phyloP scores from a whole-genome alignment of 2,113 vertebrate genomes.

The Aegypius monachus region DNA sequence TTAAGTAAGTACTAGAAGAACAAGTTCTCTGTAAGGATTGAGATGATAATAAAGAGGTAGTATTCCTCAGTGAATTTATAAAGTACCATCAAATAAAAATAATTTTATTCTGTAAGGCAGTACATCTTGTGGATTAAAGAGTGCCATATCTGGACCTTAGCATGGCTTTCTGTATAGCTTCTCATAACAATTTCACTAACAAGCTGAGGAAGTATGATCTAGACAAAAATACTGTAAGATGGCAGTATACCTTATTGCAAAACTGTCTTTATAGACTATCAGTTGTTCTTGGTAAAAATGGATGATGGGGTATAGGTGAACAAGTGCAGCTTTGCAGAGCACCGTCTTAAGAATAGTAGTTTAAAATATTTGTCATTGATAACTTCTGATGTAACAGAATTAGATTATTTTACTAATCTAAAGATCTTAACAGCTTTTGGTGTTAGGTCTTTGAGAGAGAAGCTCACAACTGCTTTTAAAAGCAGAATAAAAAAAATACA shows the following conservation, averaged over 20 bases:
- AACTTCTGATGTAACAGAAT: background rate
- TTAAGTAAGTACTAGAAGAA: background rate
- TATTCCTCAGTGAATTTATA: background rate
- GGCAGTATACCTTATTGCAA: background rate
- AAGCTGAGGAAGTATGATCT: background rate
- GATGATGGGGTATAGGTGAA: background rate
- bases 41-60: background rate
- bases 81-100: background rate
- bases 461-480: background rate
- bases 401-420: background rate
- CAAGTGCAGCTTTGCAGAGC: background rate
- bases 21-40: background rate
- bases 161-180: background rate
- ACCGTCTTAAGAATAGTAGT: background rate
- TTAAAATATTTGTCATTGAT: background rate
- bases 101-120: background rate
- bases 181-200: background rate
- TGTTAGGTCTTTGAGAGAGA: background rate
- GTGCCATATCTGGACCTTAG: background rate
- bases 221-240: background rate
- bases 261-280: background rate
- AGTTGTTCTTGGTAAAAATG: background rate
- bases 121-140: background rate
- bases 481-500: background rate
- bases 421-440: background rate